Conservation (phyloP, 2,888 invertebrate species). For the Cephus rjabovi region DNA sequence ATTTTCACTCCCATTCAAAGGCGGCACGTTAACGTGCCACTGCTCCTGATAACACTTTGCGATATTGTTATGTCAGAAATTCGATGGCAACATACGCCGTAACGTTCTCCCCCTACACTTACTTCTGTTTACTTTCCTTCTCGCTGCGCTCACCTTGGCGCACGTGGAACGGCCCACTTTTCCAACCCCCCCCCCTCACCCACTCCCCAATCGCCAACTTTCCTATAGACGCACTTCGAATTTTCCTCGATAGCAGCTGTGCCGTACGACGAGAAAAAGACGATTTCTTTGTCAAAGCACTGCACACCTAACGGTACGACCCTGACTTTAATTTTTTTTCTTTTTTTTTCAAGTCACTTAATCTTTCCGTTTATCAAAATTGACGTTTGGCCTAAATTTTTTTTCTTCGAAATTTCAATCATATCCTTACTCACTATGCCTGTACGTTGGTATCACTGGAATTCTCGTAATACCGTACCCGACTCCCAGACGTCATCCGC, state of each 20-base stretch:
- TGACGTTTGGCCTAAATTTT: background rate
- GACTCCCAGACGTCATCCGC: background rate
- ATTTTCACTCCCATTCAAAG: background rate
- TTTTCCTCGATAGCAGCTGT: background rate
- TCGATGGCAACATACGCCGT: background rate
- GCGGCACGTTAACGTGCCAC: background rate
- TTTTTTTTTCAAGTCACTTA: too few species aligned
- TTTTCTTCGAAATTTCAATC: background rate
- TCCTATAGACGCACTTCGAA: background rate
- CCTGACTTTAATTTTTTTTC: background rate
- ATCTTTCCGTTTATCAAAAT: background rate
- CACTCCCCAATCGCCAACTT: background rate
- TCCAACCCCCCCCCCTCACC: background rate
- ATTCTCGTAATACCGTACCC: background rate
- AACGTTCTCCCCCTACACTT: background rate
- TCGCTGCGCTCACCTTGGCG: background rate
- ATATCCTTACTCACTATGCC: too few species aligned
- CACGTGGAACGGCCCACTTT: background rate
- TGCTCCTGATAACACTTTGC: background rate
- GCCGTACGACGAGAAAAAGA: background rate
- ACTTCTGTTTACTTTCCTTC: background rate
- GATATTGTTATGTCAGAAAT: background rate
- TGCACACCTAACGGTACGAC: background rate
- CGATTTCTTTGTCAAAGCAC: background rate
- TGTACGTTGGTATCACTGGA: background rate